Percentiles rank a stretch among this genome's conserved stretches.
Conservation (phyloP, 2,888 invertebrate genomes). For the Oscheius sp. region DNA sequence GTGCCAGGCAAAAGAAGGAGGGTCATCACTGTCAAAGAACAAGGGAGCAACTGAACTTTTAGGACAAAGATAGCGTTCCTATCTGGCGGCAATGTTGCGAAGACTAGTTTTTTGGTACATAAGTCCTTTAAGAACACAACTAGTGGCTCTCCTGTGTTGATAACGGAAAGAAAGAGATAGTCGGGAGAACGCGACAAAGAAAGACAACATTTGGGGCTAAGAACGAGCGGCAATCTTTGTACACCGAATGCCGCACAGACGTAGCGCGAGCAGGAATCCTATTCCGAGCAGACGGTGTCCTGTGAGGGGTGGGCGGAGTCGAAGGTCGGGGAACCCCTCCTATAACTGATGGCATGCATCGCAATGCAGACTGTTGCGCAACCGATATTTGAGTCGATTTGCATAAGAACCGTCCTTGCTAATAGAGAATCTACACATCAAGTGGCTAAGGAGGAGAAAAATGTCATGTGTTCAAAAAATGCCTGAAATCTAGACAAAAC, state of each 20-base stretch:
- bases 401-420: constrained; percentile 16
- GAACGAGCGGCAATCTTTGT: neutral
- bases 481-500: no score
- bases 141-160: neutral
- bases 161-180: constrained; percentile 12
- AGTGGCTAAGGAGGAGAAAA: constrained; percentile 1
- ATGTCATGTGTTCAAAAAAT: neutral
- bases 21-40: neutral
- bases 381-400: constrained; percentile 25
- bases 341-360: constrained; percentile 3
- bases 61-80: constrained; percentile 8
- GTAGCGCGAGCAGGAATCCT: neutral
- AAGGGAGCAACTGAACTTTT: neutral
- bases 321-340: neutral
- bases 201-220: neutral
- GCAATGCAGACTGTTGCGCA: constrained; percentile 15
- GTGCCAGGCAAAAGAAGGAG: no score
- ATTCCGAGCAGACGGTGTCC: constrained; percentile 9
- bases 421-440: constrained; percentile 5
- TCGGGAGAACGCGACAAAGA: constrained; percentile 2
- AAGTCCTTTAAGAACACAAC: constrained; percentile 13
- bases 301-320: constrained; percentile 3
- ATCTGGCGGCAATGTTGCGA: no score
- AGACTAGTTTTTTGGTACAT: constrained; percentile 15
- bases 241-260: neutral